phyloP scores from a whole-genome alignment of 2,797 vertebrate species.

The Otus scops region DNA sequence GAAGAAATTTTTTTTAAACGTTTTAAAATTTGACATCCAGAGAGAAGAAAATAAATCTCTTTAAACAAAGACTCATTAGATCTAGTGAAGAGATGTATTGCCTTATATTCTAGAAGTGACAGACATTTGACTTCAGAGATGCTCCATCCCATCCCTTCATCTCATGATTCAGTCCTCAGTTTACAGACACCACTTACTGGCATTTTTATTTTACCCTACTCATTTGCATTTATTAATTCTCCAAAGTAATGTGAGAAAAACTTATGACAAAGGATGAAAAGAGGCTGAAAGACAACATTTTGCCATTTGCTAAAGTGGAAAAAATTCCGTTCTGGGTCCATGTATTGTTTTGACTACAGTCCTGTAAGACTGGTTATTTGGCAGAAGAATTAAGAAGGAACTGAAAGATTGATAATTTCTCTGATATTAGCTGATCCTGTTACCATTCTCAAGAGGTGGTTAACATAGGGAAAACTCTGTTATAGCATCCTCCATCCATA shows the following conservation, averaged over 20 bases:
- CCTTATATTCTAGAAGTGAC: background rate
- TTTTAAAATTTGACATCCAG: background rate
- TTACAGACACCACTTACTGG: background rate
- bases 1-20: background rate
- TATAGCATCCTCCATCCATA: background rate
- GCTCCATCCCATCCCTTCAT: background rate
- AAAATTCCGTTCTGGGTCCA: background rate
- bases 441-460: background rate
- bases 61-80: background rate
- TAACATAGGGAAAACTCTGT: background rate
- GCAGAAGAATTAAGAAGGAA: background rate
- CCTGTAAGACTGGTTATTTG: background rate
- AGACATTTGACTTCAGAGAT: background rate
- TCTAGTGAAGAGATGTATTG: background rate
- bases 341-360: background rate
- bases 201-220: background rate
- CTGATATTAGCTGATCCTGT: background rate
- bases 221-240: background rate
- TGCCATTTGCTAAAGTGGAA: background rate
- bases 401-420: background rate
- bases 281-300: background rate
- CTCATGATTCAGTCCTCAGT: background rate
- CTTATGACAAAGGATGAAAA: background rate
- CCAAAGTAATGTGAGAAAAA: background rate
- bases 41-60: background rate